A percentile compares a stretch with the other conserved stretches of the same genome.
phyloP scores from a whole-genome alignment of 2,888 invertebrate species.

The Crepidodera aurea region DNA sequence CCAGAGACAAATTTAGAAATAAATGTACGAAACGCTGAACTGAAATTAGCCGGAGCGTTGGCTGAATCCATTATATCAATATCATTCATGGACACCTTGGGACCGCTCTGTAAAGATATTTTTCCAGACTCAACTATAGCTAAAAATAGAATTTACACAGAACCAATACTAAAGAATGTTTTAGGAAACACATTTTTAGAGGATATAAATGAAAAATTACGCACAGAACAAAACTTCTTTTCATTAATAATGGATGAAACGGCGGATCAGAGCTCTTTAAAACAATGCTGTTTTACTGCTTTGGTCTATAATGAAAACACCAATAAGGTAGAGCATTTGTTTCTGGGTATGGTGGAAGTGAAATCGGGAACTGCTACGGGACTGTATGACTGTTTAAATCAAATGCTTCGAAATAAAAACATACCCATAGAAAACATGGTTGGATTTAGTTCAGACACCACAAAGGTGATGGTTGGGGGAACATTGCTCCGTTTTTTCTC shows the following conservation, averaged over 20 bases:
- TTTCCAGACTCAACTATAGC: conserved; percentile 22
- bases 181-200: neutral
- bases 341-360: conserved; percentile 23
- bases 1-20: neutral
- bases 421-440: conserved; percentile 17
- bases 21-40: neutral
- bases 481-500: conserved; percentile 19
- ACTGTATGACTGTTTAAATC: neutral
- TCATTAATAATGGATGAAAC: conserved; percentile 17
- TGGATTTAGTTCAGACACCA: conserved; percentile 26
- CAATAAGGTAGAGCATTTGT: neutral
- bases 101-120: neutral
- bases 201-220: neutral
- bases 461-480: conserved; percentile 31
- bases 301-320: neutral
- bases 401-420: neutral
- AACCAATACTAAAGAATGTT: neutral
- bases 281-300: conserved; percentile 5
- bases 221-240: neutral
- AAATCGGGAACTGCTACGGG: neutral
- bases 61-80: conserved; percentile 7
- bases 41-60: neutral
- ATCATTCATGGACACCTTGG: conserved; percentile 8
- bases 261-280: neutral
- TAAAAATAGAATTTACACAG: conserved; percentile 7